Evolutionary conservation across 1,140 invertebrate genomes (phyloP).

Genomic region (Mercenaria mercenaria): DNA sequence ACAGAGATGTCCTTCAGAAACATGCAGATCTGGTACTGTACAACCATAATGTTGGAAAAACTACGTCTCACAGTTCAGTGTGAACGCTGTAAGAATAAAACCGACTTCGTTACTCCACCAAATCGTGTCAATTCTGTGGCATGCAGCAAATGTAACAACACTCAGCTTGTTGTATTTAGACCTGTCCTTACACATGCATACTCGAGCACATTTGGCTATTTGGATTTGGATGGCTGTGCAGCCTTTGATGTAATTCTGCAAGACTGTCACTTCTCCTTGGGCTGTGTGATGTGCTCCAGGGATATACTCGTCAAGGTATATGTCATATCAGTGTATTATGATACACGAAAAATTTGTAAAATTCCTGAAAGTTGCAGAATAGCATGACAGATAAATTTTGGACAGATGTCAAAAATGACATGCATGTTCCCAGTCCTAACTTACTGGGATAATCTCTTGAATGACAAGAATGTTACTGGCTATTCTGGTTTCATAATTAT

Average conservation of each 20-base stretch:
- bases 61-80: slow-evolving; percentile 79
- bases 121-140: slow-evolving; percentile 74
- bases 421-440: too few species aligned
- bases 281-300: slow-evolving; percentile 83
- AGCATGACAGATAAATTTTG: too few species aligned
- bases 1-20: slow-evolving; percentile 55
- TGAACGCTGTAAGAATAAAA: slow-evolving; percentile 82
- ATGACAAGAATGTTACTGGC: too few species aligned
- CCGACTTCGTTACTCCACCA: slow-evolving; percentile 76
- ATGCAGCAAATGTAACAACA: slow-evolving; percentile 82
- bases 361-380: too few species aligned
- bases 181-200: slow-evolving; percentile 82
- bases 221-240: slow-evolving; percentile 83
- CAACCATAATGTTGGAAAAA: slow-evolving; percentile 58
- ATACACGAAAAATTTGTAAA: too few species aligned
- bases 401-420: too few species aligned
- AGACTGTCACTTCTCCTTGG: slow-evolving; percentile 78
- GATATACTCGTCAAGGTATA: slow-evolving; percentile 80
- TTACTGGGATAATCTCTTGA: too few species aligned
- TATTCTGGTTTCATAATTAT: too few species aligned
- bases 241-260: slow-evolving; percentile 83
- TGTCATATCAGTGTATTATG: neutral
- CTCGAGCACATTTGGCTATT: slow-evolving; percentile 82
- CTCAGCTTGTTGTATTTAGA: slow-evolving; percentile 79
- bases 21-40: slow-evolving; percentile 59